phyloP scores from a whole-genome alignment of 2,888 invertebrate species.

The Dryomyza anilis region DNA sequence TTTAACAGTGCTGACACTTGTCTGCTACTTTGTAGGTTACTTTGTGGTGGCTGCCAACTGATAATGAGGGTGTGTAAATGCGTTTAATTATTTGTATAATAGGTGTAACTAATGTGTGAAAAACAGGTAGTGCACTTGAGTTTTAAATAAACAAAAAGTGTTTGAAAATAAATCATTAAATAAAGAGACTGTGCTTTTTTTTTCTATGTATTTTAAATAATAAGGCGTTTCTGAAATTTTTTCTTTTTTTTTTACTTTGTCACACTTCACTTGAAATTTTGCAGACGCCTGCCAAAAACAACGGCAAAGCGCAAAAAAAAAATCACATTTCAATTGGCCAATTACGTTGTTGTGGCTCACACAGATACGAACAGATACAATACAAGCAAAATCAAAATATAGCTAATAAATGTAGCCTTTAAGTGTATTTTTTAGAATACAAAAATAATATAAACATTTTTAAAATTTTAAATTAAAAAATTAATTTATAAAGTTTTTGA shows the following conservation, averaged over 20 bases:
- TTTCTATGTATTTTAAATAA: no score
- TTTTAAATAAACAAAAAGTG: no score
- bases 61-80: background rate
- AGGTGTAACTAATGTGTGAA: background rate
- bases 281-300: background rate
- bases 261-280: constrained; percentile 19
- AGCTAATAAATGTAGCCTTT: no score
- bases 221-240: constrained; percentile 25
- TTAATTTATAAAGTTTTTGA: no score
- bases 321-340: constrained; percentile 32
- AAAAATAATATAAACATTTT: no score
- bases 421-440: no score
- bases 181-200: no score
- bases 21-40: background rate
- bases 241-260: constrained; percentile 22
- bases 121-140: no score
- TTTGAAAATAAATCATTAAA: no score
- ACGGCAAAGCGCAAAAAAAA: constrained; percentile 5
- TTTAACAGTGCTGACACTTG: background rate
- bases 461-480: no score
- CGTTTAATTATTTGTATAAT: background rate
- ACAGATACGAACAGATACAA: background rate
- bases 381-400: no score
- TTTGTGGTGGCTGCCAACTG: background rate
- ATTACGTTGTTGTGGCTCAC: constrained; percentile 12